Conservation (phyloP, 2,888 invertebrate genomes). For the Apeira syringaria region DNA sequence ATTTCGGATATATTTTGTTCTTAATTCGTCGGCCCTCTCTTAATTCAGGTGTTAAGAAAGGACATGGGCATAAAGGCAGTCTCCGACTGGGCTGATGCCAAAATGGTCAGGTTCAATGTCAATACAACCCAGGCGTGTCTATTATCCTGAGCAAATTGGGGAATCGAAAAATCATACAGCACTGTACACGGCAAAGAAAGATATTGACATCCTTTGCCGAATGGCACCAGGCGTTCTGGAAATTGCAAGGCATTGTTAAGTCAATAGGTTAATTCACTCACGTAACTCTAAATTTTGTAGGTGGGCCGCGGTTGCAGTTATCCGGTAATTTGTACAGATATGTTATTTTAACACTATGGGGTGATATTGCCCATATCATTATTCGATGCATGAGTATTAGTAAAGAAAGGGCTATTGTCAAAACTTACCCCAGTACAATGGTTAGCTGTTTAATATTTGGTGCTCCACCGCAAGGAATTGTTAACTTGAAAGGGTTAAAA, state of each 20-base stretch:
- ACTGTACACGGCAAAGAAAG: not conserved
- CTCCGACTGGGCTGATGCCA: too few species aligned
- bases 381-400: not conserved
- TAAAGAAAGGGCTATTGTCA: not conserved
- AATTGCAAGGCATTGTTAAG: not conserved
- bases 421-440: not conserved
- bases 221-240: too few species aligned
- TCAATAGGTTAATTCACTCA: not conserved
- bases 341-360: not conserved
- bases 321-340: not conserved
- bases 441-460: not conserved
- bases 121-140: too few species aligned
- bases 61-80: too few species aligned
- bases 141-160: too few species aligned
- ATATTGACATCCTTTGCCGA: too few species aligned
- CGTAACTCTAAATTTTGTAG: not conserved
- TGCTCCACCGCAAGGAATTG: too few species aligned
- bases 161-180: too few species aligned
- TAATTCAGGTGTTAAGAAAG: too few species aligned
- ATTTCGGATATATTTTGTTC: too few species aligned
- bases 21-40: too few species aligned
- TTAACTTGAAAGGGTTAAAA: not conserved
- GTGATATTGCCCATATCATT: not conserved
- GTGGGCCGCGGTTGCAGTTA: not conserved
- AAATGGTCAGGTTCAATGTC: too few species aligned